Conservation (phyloP, 2,888 invertebrate genomes). For the Rugalucina vietnamica region DNA sequence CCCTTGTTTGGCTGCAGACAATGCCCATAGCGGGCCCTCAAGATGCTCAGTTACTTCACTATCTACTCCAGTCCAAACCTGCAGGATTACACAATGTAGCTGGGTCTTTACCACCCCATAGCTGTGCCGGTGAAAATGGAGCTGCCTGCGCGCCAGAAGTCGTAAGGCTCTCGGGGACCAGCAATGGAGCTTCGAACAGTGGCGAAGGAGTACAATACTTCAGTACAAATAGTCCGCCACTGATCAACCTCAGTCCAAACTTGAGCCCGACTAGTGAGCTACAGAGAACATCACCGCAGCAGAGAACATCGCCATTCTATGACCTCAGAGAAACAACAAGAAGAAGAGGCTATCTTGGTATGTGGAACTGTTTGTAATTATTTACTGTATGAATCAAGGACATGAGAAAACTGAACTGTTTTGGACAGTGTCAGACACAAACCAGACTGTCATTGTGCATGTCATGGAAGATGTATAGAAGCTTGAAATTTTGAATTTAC, state of each 20-base stretch:
- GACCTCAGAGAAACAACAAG: slow-evolving; percentile 80
- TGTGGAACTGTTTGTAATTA: too few relatives aligned
- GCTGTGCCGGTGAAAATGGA: slow-evolving; percentile 35
- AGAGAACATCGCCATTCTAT: slow-evolving; percentile 80
- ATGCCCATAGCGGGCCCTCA: slow-evolving; percentile 79
- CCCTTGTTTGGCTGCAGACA: slow-evolving; percentile 6
- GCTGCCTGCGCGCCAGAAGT: slow-evolving; percentile 50
- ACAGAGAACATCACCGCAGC: slow-evolving; percentile 79
- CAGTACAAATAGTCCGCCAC: slow-evolving; percentile 83
- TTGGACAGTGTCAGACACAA: too few relatives aligned
- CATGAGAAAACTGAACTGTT: too few relatives aligned
- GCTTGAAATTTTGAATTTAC: too few relatives aligned
- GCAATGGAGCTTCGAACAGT: slow-evolving; percentile 5
- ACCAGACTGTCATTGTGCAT: too few relatives aligned
- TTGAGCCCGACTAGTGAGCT: slow-evolving; percentile 75
- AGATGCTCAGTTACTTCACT: slow-evolving; percentile 71
- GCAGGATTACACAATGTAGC: slow-evolving; percentile 34
- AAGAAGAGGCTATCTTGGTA: slow-evolving; percentile 69
- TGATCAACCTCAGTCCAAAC: slow-evolving; percentile 82
- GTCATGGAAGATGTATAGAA: too few relatives aligned
- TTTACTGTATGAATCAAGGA: too few relatives aligned
- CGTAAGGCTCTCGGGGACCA: slow-evolving; percentile 13
- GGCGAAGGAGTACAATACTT: slow-evolving; percentile 70
- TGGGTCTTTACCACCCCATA: slow-evolving; percentile 46
- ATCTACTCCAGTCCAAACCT: slow-evolving; percentile 65